Conservation (phyloP, 2,888 invertebrate species). For the Orchestes rusci region DNA sequence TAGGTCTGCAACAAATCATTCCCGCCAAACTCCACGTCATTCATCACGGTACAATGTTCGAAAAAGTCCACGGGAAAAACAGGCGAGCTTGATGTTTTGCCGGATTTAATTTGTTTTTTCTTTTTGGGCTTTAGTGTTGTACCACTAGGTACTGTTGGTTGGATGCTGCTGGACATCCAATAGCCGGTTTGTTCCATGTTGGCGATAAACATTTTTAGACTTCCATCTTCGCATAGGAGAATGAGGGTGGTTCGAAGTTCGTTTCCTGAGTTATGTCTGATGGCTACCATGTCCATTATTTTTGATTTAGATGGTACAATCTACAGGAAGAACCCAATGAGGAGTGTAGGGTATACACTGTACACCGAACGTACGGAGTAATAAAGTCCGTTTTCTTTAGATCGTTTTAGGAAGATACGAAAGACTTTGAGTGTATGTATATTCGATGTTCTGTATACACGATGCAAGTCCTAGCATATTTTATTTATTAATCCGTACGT, state of each 20-base stretch:
- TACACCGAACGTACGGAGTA: too few species aligned
- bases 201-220: constrained; percentile 88
- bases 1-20: constrained; percentile 92
- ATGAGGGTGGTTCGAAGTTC: constrained; percentile 87
- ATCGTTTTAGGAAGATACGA: too few species aligned
- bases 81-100: constrained; percentile 54
- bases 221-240: constrained; percentile 92
- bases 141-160: constrained; percentile 44
- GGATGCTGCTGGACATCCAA: constrained; percentile 61
- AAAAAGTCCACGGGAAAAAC: constrained; percentile 91
- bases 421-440: too few species aligned
- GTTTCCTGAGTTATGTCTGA: constrained; percentile 67
- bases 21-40: constrained; percentile 91
- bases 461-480: too few species aligned
- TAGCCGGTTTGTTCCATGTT: constrained; percentile 73
- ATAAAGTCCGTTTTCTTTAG: too few species aligned
- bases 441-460: too few species aligned
- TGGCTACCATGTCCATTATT: constrained; percentile 94
- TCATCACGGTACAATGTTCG: constrained; percentile 87
- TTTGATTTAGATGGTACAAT: constrained; percentile 83
- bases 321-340: constrained; percentile 7
- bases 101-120: constrained; percentile 55
- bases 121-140: constrained; percentile 44
- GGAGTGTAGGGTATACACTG: too few species aligned
- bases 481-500: too few species aligned